Evolutionary conservation across 2,797 vertebrate genomes (phyloP), one percentile per base, ranked within the genome.

Genomic region (Amblyopsis hoosieri): DNA sequence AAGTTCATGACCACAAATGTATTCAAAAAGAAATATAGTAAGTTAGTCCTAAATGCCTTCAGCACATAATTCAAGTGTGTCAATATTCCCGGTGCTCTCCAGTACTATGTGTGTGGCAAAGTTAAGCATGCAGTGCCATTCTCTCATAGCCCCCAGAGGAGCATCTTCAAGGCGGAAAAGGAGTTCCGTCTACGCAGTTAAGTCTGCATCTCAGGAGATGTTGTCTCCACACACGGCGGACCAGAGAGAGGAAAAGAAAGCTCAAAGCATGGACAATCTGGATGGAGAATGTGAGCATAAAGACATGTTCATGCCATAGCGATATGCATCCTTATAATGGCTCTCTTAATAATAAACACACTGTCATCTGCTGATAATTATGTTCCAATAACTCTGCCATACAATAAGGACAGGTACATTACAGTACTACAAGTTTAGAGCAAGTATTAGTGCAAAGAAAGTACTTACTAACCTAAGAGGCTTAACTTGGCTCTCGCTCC

Each of bases 1-100:
- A 98, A 95, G 62, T 99, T 99, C 86, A 98, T 99, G 97, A 93
- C 93, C 78, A 82, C 92, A 4, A 94, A 93, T 50, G 96, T 98
- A 50, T 98, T 98, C 88, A 97, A 96, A 82, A 97, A 96, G 90
- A 85, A 91, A 71, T 93, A 95, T 64, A 89, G 97, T 99, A 91
- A 93, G 94, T 86, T 13, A 1, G 1, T 54, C 2, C 15, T 29
- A 4, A 1, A 4, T 3, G 46, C 12, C 19, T 47, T 15, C 14
- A 11, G 4, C 12, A 2, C 45, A 45, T 19, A 46, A 13, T 15
- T 14, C 10, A 47, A 45, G 12, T 19, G 54, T 56, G 23, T 37
- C 14, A 2, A 42, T 17, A 8, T 19, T 1, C 14, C 42, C n/a
- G 19, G n/a, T 12, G 15, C n/a, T 17, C n/a, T 42, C 31, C 23